A percentile compares a stretch with the other conserved stretches of the same genome.
Evolutionary conservation across 1,140 invertebrate genomes (phyloP).

Genomic region (Babylonia areolata): DNA sequence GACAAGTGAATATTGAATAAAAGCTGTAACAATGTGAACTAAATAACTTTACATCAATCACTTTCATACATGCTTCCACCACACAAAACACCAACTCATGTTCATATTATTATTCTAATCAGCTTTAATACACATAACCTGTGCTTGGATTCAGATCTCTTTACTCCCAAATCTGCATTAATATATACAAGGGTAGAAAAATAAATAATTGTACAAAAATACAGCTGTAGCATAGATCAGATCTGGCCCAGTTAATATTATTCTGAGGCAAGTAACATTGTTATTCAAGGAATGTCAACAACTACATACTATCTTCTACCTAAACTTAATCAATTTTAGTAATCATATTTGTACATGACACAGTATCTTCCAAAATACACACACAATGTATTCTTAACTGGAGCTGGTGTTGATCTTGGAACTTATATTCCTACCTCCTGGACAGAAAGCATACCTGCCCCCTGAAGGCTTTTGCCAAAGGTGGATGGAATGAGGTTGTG

Average conservation of each 20-base stretch:
- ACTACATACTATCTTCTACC: neutral
- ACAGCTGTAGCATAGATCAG: neutral
- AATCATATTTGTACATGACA: neutral
- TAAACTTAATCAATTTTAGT: neutral
- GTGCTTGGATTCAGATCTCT: conserved; percentile 17
- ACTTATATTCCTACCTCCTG: too few species aligned
- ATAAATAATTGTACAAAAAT: conserved; percentile 26
- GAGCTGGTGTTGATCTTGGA: too few species aligned
- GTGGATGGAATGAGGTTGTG: too few species aligned
- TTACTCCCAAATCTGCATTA: neutral
- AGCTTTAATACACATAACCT: neutral
- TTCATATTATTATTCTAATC: neutral
- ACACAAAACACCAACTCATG: neutral
- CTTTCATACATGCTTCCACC: neutral
- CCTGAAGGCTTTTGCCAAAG: too few species aligned
- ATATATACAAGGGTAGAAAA: neutral
- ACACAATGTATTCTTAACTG: too few species aligned
- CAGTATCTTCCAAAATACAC: neutral
- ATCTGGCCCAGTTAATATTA: neutral
- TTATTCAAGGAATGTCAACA: neutral
- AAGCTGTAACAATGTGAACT: neutral
- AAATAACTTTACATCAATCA: neutral
- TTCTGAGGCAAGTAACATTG: neutral
- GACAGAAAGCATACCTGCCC: too few species aligned
- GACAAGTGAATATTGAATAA: too few species aligned